Percentiles rank a stretch among this genome's conserved stretches.
phyloP scores from a whole-genome alignment of 1,140 invertebrate genomes.

The Bathynomus jamesi region DNA sequence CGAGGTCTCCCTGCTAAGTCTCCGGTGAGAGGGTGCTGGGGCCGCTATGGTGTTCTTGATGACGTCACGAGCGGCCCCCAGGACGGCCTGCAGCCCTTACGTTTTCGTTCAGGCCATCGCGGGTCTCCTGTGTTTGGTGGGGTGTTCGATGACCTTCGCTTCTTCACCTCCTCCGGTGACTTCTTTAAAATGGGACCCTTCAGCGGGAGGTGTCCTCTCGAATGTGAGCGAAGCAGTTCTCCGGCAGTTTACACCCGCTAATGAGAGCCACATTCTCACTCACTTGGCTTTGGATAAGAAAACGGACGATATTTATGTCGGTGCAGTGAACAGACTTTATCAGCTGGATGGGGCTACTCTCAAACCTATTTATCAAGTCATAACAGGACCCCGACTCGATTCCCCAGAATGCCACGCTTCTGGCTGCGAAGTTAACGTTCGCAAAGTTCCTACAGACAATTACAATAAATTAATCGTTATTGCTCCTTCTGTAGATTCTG shows the following conservation, averaged over 20 bases:
- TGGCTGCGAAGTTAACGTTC: slow-evolving; percentile 60
- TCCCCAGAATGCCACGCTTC: slow-evolving; percentile 78
- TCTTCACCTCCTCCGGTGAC: background rate
- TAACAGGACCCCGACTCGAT: slow-evolving; percentile 68
- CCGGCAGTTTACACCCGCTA: slow-evolving; percentile 32
- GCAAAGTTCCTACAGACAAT: slow-evolving; percentile 65
- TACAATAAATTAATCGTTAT: slow-evolving; percentile 87
- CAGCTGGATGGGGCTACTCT: slow-evolving; percentile 75
- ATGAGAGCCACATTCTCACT: slow-evolving; percentile 46
- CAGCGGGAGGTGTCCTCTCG: slow-evolving; percentile 18
- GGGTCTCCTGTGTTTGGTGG: background rate
- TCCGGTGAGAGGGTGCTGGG: slow-evolving; percentile 20
- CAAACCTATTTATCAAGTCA: slow-evolving; percentile 63
- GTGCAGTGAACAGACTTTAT: slow-evolving; percentile 87
- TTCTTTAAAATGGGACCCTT: slow-evolving; percentile 14
- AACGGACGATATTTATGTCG: slow-evolving; percentile 83
- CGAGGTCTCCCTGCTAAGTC: background rate
- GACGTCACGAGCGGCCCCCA: slow-evolving; percentile 15
- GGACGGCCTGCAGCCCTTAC: slow-evolving; percentile 9
- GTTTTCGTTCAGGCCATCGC: slow-evolving; percentile 11
- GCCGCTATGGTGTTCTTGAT: slow-evolving; percentile 3
- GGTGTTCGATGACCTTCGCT: background rate
- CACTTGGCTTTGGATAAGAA: slow-evolving; percentile 85
- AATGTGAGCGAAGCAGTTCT: slow-evolving; percentile 30
- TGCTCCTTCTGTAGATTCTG: slow-evolving; percentile 63